Percentiles rank a stretch among this genome's conserved stretches.
These are phyloP conservation scores for Dascyllus trimaculatus DNA, from an alignment of 2,113 vertebrate species.

Conservation along the genomic window DNA sequence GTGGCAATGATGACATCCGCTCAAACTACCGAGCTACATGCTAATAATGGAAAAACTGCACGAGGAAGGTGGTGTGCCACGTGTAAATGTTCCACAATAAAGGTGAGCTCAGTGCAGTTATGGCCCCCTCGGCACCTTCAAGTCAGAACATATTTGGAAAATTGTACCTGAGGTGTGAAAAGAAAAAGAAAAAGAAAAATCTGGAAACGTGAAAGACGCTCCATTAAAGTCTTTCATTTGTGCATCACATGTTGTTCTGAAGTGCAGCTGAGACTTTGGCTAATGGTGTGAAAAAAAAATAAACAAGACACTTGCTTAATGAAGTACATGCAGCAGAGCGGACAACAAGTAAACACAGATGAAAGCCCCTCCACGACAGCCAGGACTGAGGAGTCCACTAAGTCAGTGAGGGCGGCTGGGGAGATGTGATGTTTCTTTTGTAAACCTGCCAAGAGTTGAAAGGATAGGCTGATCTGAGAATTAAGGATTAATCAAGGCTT, in stretches of 20 bases:
- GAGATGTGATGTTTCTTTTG: constrained; percentile 46
- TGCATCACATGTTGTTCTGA: background rate
- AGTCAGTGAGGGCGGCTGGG: constrained; percentile 40
- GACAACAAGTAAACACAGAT: constrained; percentile 37
- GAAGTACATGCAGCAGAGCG: background rate
- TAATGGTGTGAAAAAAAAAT: background rate
- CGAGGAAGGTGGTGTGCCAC: background rate
- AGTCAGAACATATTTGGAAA: constrained; percentile 1
- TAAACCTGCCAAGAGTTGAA: constrained; percentile 62
- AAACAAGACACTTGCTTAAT: background rate
- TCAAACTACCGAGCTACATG: background rate
- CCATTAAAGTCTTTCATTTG: background rate
- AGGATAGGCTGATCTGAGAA: constrained; percentile 55
- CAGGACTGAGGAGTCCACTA: constrained; percentile 16
- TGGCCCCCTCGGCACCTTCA: background rate
- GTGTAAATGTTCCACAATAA: constrained; percentile 20
- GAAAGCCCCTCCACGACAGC: constrained; percentile 7
- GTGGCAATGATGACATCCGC: constrained; percentile 15
- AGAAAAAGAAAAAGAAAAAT: no score
- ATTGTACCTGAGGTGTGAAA: background rate
- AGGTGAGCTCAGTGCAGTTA: constrained; percentile 1
- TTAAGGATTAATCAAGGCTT: constrained; percentile 64
- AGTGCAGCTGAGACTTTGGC: no score
- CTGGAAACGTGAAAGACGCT: background rate
- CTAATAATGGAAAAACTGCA: constrained; percentile 37